phyloP scores from a whole-genome alignment of 1,140 invertebrate species.

The Drosophila mojavensis region DNA sequence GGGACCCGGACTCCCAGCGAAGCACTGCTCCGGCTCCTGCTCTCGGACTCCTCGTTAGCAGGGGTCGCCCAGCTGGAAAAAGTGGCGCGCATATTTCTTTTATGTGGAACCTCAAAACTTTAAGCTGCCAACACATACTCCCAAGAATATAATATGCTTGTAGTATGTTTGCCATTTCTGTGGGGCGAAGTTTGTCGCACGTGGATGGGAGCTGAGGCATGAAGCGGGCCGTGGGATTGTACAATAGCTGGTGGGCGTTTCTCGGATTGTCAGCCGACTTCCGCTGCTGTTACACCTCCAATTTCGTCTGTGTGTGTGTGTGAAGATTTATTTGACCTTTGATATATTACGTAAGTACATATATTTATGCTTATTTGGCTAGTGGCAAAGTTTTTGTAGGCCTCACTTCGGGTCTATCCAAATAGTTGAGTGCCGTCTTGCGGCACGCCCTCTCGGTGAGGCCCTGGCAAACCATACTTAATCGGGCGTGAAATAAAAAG shows the following conservation, averaged over 20 bases:
- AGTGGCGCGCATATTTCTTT: constrained; percentile 64
- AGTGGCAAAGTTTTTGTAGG: constrained; percentile 46
- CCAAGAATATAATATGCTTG: constrained; percentile 36
- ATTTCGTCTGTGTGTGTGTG: constrained; percentile 10
- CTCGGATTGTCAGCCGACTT: constrained; percentile 59
- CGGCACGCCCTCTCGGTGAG: constrained; percentile 7
- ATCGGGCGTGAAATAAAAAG: constrained; percentile 81
- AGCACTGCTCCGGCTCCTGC: neutral
- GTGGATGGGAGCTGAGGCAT: constrained; percentile 7
- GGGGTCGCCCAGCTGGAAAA: constrained; percentile 32
- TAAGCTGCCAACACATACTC: constrained; percentile 62
- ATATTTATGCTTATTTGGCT: constrained; percentile 56
- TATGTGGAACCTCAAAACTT: constrained; percentile 78
- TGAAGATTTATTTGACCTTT: constrained; percentile 77
- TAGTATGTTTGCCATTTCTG: constrained; percentile 30
- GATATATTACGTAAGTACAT: constrained; percentile 61
- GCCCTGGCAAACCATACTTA: constrained; percentile 50
- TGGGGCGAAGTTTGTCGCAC: constrained; percentile 37
- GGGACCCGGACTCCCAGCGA: constrained; percentile 17
- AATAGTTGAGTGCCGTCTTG: constrained; percentile 48
- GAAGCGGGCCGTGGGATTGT: neutral
- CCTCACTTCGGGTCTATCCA: constrained; percentile 10
- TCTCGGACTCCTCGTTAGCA: constrained; percentile 49
- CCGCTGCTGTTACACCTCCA: constrained; percentile 49
- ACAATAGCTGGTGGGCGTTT: constrained; percentile 27